These are phyloP conservation scores for Drosophila kohkoa DNA, from an alignment of 1,140 invertebrate genomes.

Conservation along the genomic window DNA sequence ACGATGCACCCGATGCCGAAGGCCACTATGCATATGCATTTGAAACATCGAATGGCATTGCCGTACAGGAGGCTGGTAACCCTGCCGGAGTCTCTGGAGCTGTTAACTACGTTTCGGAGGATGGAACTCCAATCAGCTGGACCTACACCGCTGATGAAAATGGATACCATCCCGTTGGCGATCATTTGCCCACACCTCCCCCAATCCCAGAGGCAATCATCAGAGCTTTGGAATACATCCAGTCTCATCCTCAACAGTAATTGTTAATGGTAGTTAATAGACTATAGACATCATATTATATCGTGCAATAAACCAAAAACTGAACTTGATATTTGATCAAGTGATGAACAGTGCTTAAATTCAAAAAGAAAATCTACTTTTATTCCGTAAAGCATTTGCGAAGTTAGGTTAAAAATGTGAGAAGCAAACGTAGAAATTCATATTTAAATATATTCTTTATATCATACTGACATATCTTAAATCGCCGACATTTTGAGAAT, in stretches of 20 bases:
- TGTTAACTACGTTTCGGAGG: constrained; percentile 50
- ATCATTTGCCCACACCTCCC: constrained; percentile 86
- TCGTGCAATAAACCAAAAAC: constrained; percentile 39
- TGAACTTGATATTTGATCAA: constrained; percentile 19
- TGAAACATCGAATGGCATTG: constrained; percentile 66
- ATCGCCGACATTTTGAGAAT: no score
- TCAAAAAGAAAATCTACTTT: background rate
- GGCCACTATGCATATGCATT: constrained; percentile 58
- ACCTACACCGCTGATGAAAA: constrained; percentile 86
- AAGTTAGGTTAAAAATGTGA: no score
- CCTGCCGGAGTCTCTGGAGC: constrained; percentile 53
- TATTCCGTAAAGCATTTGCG: no score
- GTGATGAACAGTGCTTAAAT: constrained; percentile 18
- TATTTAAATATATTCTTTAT: no score
- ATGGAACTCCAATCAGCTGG: constrained; percentile 70
- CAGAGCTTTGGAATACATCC: constrained; percentile 85
- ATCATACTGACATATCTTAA: no score
- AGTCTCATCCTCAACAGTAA: constrained; percentile 62
- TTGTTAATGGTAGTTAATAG: background rate
- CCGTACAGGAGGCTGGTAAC: constrained; percentile 68
- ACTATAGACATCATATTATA: constrained; percentile 5
- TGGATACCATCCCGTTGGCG: constrained; percentile 85
- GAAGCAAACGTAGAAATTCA: no score
- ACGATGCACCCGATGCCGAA: constrained; percentile 61
- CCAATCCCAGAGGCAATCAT: constrained; percentile 77